Evolutionary conservation across 2,797 vertebrate species (phyloP).

Genomic region (Schizothorax lantsangensis): DNA sequence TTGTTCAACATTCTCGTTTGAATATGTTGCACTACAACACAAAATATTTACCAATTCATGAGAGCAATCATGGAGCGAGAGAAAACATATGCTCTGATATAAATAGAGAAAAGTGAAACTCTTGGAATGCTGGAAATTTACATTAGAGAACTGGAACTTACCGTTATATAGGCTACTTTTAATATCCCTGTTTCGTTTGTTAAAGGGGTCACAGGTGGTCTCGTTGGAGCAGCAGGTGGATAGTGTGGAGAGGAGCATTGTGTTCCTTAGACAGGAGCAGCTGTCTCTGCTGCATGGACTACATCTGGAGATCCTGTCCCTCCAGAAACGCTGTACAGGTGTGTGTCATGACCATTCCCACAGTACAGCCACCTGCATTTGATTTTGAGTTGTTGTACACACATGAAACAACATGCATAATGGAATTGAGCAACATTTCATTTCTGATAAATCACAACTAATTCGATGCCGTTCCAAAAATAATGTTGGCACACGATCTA

Average conservation of each 20-base stretch:
- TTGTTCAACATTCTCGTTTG: background rate
- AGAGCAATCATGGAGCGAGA: background rate
- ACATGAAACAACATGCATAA: background rate
- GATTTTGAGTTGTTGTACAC: background rate
- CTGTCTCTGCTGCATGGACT: conserved; percentile 90
- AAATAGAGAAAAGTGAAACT: background rate
- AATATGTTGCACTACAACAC: background rate
- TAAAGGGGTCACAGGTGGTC: conserved; percentile 68
- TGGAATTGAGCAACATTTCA: background rate
- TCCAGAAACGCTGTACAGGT: conserved; percentile 98
- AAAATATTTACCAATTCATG: background rate
- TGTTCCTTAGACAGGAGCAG: conserved; percentile 95
- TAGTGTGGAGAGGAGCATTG: conserved; percentile 90
- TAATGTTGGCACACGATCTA: background rate
- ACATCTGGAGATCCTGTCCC: conserved; percentile 92
- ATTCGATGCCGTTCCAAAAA: background rate
- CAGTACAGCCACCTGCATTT: conserved; percentile 12
- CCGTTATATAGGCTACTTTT: background rate
- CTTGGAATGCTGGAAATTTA: background rate
- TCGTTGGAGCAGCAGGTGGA: conserved; percentile 91
- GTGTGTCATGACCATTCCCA: conserved; percentile 64
- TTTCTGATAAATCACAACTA: background rate
- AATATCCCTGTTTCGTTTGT: conserved; percentile 26
- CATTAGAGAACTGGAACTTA: background rate
- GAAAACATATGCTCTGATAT: background rate